Evolutionary conservation across 1,140 invertebrate species (phyloP).

Genomic region (Pseudomyrmex gracilis): DNA sequence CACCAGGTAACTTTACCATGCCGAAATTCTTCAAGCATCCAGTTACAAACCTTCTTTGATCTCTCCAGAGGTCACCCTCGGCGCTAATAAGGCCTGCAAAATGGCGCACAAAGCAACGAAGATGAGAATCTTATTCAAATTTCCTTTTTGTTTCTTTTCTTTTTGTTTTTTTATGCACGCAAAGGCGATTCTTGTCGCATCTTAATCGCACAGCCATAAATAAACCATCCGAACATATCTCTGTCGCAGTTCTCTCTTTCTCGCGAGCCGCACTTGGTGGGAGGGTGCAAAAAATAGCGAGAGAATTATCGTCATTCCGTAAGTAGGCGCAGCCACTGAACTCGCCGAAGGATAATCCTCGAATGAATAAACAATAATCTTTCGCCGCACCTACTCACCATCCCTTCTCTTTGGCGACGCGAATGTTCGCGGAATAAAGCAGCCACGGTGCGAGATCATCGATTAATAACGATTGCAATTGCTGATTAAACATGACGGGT

Average conservation of each 20-base stretch:
- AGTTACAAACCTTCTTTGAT: constrained; percentile 92
- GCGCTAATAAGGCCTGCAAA: constrained; percentile 92
- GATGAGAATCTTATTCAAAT: not conserved
- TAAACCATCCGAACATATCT: constrained; percentile 33
- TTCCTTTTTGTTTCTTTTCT: constrained; percentile 5
- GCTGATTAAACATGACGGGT: constrained; percentile 26
- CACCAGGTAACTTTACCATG: constrained; percentile 88
- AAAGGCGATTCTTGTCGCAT: constrained; percentile 26
- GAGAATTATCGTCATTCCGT: constrained; percentile 78
- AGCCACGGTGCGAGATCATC: constrained; percentile 19
- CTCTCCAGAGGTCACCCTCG: constrained; percentile 92
- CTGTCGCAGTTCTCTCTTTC: constrained; percentile 11
- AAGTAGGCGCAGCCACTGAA: constrained; percentile 81
- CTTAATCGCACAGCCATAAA: constrained; percentile 30
- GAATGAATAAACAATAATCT: constrained; percentile 81
- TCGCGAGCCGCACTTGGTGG: constrained; percentile 4
- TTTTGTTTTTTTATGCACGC: not conserved
- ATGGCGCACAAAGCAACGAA: constrained; percentile 83
- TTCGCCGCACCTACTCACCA: constrained; percentile 66
- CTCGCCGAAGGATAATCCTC: constrained; percentile 80
- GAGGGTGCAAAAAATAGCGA: constrained; percentile 73
- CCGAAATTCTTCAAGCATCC: constrained; percentile 91
- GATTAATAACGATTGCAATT: constrained; percentile 36
- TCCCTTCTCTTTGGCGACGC: constrained; percentile 25
- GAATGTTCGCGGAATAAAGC: constrained; percentile 20